Conservation (phyloP, 2,113 vertebrate species). For the Barnardius zonarius region DNA sequence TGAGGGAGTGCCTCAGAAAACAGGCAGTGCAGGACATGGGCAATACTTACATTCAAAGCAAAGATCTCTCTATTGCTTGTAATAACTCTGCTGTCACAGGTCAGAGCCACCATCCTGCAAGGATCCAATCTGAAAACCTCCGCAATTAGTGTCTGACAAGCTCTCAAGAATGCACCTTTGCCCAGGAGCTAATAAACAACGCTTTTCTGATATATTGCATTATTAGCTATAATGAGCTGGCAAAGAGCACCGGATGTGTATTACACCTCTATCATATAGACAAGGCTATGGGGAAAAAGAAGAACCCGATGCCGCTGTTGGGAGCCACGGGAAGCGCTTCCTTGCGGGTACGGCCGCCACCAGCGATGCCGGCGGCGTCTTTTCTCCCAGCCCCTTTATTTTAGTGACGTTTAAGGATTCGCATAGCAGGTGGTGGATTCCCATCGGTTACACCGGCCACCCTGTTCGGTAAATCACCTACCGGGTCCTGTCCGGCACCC, state of each 20-base stretch:
- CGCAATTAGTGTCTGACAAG: accelerated
- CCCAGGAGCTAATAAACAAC: not conserved
- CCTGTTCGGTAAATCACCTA: not conserved
- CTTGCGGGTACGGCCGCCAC: not conserved
- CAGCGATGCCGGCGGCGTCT: not conserved
- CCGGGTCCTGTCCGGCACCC: accelerated
- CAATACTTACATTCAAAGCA: not conserved
- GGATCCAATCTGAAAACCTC: accelerated
- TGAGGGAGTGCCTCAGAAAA: not conserved
- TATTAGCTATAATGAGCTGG: not conserved
- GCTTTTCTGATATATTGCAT: not conserved
- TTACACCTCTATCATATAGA: not conserved
- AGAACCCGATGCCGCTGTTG: not conserved
- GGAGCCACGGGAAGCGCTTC: not conserved
- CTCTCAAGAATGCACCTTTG: not conserved
- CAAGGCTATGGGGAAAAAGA: not conserved
- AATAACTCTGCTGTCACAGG: accelerated
- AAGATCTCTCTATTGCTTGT: not conserved
- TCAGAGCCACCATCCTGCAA: not conserved
- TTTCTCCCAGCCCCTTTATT: not conserved
- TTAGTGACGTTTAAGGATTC: not conserved
- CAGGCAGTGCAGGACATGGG: accelerated
- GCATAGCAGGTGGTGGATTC: not conserved
- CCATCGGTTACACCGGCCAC: not conserved
- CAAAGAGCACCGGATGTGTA: not conserved